Conservation (phyloP, 2,888 invertebrate species). For the Eupithecia tripunctaria region DNA sequence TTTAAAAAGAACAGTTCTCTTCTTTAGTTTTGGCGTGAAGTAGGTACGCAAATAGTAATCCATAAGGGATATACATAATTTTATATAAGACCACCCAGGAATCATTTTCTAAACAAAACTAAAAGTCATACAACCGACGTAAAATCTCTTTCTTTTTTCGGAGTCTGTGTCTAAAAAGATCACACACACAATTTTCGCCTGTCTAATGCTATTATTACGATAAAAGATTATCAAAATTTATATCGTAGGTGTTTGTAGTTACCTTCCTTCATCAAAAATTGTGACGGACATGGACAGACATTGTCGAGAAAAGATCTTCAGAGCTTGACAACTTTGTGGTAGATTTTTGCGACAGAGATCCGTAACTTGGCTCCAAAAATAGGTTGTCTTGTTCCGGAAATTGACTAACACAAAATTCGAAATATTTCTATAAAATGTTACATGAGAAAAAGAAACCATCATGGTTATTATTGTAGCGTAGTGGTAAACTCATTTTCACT, state of each 20-base stretch:
- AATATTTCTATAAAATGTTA: not conserved
- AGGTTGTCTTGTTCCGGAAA: not conserved
- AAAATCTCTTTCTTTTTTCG: not conserved
- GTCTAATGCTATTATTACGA: not conserved
- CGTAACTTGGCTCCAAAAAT: not conserved
- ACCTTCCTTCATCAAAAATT: not conserved
- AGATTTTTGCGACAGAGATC: not conserved
- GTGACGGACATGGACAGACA: not conserved
- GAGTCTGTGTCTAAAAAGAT: not conserved
- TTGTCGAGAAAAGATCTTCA: not conserved
- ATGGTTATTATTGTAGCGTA: too few species aligned
- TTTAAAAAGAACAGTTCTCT: too few species aligned
- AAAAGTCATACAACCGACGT: not conserved
- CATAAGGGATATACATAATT: too few species aligned
- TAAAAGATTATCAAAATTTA: too few species aligned
- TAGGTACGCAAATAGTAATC: not conserved
- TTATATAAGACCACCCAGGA: not conserved
- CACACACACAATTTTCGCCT: not conserved
- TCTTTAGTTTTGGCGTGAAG: too few species aligned
- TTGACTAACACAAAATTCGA: not conserved
- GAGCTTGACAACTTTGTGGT: constrained; percentile 1
- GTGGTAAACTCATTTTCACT: too few species aligned
- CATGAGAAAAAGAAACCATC: too few species aligned
- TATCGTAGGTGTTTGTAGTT: not conserved
- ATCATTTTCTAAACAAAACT: not conserved